These are phyloP conservation scores for Thamnophis elegans DNA, from an alignment of 2,797 vertebrate genomes.

Conservation along the genomic window DNA sequence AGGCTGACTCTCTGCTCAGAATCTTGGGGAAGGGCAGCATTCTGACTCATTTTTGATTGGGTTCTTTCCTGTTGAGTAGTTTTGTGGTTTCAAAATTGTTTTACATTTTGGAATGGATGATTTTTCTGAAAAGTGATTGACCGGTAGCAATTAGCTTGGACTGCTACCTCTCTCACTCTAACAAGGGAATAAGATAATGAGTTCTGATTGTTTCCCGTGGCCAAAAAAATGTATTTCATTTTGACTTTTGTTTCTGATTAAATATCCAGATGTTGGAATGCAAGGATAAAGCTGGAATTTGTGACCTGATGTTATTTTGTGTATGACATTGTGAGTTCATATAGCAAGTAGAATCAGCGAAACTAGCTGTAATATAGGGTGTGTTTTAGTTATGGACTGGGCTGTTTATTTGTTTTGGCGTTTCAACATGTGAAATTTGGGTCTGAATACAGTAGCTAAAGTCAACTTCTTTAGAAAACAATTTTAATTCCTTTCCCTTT, in stretches of 20 bases:
- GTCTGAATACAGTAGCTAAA: background rate
- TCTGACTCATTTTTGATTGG: background rate
- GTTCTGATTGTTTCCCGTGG: background rate
- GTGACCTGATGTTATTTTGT: background rate
- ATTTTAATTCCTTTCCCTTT: too few relatives aligned
- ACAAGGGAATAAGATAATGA: background rate
- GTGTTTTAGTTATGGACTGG: background rate
- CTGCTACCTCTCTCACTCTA: background rate
- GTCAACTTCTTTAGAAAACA: background rate
- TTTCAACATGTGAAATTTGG: background rate
- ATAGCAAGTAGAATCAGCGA: background rate
- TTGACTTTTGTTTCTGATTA: background rate
- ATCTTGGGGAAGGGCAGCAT: background rate
- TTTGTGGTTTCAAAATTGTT: background rate
- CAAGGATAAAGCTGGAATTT: background rate
- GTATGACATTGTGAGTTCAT: background rate
- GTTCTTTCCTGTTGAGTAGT: background rate
- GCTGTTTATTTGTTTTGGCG: background rate
- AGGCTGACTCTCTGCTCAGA: background rate
- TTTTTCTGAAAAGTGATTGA: background rate
- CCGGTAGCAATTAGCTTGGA: background rate
- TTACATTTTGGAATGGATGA: background rate
- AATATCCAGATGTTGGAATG: background rate
- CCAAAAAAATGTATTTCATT: background rate
- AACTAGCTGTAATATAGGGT: background rate